Conservation (phyloP, 2,797 vertebrate genomes). For the Crossoptilon crossoptilon region DNA sequence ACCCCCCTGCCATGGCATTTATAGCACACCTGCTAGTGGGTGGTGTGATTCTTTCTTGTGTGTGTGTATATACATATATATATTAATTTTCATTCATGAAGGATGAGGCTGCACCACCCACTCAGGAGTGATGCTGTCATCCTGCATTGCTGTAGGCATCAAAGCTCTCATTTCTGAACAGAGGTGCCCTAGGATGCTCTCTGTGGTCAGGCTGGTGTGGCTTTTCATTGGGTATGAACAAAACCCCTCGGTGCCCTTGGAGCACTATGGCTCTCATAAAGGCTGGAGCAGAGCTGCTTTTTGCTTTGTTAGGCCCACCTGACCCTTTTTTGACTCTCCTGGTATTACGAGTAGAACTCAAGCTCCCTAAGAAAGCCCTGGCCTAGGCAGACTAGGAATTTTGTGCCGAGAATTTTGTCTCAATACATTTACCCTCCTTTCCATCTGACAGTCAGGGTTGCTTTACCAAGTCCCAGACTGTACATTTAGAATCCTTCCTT, state of each 20-base stretch:
- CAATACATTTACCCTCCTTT: neutral
- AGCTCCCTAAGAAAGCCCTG: neutral
- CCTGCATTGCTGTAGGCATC: neutral
- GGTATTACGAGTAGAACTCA: neutral
- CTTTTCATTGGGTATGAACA: neutral
- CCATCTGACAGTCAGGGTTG: neutral
- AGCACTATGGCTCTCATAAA: neutral
- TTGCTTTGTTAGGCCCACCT: neutral
- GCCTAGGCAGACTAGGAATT: neutral
- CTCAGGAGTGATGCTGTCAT: constrained; percentile 10
- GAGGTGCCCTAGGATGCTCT: neutral
- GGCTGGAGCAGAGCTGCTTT: neutral
- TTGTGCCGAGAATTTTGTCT: neutral
- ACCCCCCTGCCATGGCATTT: constrained; percentile 69
- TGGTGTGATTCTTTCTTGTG: constrained; percentile 54
- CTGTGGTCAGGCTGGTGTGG: neutral
- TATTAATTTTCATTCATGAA: constrained; percentile 66
- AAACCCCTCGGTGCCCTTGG: neutral
- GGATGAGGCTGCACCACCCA: constrained; percentile 37
- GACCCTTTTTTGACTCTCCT: neutral
- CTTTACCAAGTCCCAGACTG: neutral
- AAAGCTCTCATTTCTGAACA: neutral
- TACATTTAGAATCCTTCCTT: neutral
- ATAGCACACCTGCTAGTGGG: constrained; percentile 69
- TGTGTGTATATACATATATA: neutral